These are phyloP conservation scores for Erinaceus europaeus DNA, from an alignment of 2,113 vertebrate species.

Conservation along the genomic window DNA sequence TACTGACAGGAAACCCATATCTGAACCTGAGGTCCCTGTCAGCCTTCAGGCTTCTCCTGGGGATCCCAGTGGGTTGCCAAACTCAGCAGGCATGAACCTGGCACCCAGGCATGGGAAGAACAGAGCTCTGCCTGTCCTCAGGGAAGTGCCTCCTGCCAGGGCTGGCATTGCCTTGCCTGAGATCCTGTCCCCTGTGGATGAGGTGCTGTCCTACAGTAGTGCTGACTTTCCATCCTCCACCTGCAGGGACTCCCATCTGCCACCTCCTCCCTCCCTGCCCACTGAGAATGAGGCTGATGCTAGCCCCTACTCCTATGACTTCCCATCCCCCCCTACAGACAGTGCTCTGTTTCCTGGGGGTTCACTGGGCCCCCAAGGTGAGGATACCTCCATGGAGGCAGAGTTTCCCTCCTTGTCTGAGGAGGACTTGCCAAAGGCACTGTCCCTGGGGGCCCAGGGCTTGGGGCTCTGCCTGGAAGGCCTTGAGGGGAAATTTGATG, in stretches of 20 bases:
- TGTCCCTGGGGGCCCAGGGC: neutral
- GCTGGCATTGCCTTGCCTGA: slow-evolving; percentile 69
- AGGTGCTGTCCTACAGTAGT: slow-evolving; percentile 82
- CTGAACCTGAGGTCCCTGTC: neutral
- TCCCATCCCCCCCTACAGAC: slow-evolving; percentile 75
- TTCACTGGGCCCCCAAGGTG: slow-evolving; percentile 33
- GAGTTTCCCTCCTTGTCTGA: slow-evolving; percentile 69
- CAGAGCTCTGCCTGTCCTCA: neutral
- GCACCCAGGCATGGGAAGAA: neutral
- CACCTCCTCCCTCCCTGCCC: slow-evolving; percentile 56
- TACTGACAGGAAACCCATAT: neutral
- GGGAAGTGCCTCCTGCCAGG: too few relatives aligned
- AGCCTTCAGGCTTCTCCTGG: neutral
- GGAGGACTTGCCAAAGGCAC: neutral
- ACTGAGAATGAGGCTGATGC: slow-evolving; percentile 61
- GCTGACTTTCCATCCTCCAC: slow-evolving; percentile 73
- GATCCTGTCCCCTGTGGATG: slow-evolving; percentile 79
- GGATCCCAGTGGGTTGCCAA: neutral
- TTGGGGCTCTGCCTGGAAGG: neutral
- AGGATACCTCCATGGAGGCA: slow-evolving; percentile 68
- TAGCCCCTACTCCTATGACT: slow-evolving; percentile 55
- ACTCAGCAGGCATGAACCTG: neutral
- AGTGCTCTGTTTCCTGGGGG: neutral
- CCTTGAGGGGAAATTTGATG: neutral
- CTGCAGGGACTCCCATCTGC: slow-evolving; percentile 55